Base-by-base conservation (phyloP, 2,113 vertebrate species). In the Lampris incognitus region DNA sequence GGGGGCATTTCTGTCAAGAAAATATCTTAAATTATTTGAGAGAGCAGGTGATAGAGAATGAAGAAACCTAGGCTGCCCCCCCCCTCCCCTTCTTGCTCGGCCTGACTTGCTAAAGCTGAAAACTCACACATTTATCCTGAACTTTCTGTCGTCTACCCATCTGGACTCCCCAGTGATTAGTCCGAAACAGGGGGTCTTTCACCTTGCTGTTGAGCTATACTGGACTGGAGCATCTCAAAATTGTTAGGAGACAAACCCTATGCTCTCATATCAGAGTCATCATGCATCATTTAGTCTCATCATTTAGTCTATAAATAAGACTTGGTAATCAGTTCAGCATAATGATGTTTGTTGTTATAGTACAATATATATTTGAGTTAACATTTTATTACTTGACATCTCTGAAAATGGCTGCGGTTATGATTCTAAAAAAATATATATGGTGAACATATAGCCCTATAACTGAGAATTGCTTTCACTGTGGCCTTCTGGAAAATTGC, bases 31-130 rank as follows among this genome's bases (percentile, higher is more conserved):
- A 82, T 70, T 24, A 24, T 24, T 13, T 55, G 24, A 63, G 64
- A 78, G 56, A 56, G 58, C 73, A 37, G 52, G 59, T 73, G 59
- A 48, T 84, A 69, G 61, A 73, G 48, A 50, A 39, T 63, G 67
- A 54, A 13, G 65, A 64, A 74, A 85, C 69, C 24, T 24, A 0
- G 24, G 24, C 24, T 24, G n/a, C 24, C 24, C 24, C 24, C 24
- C 24, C 52, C 71, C 41, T 84, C 68, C 70, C 65, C 48, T 73
- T 74, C 81, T 81, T 58, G 74, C 68, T 81, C 84, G 81, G 77
- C 74, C 79, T 69, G 65, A 67, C 77, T 78, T 3, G n/a, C 85
- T 83, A 84, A 24, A 72, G 84, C 70, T 76, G 59, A 79, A 74
- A 66, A 77, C 67, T 85, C 70, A 50, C 69, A 61, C 73, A 65